phyloP scores from a whole-genome alignment of 2,113 vertebrate species.

The Stictonetta naevosa region DNA sequence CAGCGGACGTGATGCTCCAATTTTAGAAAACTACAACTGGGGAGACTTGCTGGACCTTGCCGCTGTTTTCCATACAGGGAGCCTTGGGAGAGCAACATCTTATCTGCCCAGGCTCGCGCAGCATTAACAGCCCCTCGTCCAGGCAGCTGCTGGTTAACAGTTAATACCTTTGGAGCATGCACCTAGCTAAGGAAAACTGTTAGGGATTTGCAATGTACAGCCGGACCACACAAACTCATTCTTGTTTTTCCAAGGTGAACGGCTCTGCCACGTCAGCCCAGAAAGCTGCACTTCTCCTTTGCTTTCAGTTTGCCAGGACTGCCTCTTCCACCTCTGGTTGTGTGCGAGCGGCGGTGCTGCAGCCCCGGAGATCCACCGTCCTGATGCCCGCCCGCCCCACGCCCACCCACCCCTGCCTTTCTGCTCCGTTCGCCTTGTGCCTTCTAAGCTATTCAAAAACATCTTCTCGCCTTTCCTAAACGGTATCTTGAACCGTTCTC shows the following conservation, averaged over 20 bases:
- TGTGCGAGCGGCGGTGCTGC: background rate
- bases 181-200: background rate
- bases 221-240: background rate
- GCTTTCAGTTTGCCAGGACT: background rate
- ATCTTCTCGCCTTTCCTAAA: background rate
- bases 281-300: background rate
- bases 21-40: constrained; percentile 68
- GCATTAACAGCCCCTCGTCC: background rate
- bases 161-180: background rate
- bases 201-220: background rate
- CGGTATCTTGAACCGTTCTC: background rate
- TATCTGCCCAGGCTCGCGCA: background rate
- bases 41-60: constrained; percentile 22
- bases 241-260: background rate
- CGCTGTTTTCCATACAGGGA: constrained; percentile 41
- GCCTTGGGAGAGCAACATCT: background rate
- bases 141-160: background rate
- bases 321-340: background rate
- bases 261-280: background rate
- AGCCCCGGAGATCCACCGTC: background rate
- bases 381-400: background rate
- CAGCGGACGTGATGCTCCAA: constrained; percentile 34
- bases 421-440: background rate
- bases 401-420: background rate
- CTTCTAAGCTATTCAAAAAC: background rate